These are phyloP conservation scores for Paracentrotus lividus DNA, from an alignment of 53 echinoderm and acorn worm species.

Conservation along the genomic window DNA sequence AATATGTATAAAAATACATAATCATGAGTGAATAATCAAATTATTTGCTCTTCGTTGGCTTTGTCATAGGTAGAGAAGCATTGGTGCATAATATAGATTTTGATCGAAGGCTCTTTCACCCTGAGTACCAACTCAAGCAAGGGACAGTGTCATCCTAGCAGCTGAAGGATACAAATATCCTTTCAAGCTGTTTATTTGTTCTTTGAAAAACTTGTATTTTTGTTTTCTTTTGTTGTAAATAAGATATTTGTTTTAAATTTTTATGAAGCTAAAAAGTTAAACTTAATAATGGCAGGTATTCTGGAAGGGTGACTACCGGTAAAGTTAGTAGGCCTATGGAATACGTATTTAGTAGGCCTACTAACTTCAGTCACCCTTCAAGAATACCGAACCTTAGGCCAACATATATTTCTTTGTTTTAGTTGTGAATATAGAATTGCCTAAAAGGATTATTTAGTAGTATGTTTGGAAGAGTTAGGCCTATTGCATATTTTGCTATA, in stretches of 20 bases:
- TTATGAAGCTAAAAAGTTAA: not conserved
- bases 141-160: not conserved
- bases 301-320: no score
- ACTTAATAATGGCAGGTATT: not conserved
- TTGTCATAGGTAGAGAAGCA: not conserved
- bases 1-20: not conserved
- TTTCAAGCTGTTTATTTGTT: not conserved
- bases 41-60: not conserved
- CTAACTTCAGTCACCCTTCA: no score
- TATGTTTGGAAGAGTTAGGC: not conserved
- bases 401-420: not conserved
- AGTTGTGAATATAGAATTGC: not conserved
- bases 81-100: not conserved
- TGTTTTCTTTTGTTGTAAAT: conserved; percentile 17
- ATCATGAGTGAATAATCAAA: not conserved
- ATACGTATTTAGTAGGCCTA: no score
- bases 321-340: no score
- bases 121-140: not conserved
- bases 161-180: not conserved
- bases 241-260: conserved; percentile 21
- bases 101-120: not conserved
- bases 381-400: no score
- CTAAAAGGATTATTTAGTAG: not conserved
- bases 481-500: not conserved
- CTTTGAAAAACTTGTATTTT: not conserved